phyloP scores from a whole-genome alignment of 2,888 invertebrate genomes.

The Hydrotaea diabolus region DNA sequence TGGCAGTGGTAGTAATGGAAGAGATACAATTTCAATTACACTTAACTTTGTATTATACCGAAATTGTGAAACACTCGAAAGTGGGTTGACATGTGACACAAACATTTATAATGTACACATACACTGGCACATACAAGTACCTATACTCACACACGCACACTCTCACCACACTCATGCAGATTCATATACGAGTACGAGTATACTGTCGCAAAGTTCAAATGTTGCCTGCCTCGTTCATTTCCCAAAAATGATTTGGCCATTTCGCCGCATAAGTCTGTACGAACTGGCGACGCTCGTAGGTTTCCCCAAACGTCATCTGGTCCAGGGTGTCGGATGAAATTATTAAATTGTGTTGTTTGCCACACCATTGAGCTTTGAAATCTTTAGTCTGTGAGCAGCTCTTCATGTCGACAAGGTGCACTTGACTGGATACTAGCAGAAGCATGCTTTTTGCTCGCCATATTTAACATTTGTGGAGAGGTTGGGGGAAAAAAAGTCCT shows the following conservation, averaged over 20 bases:
- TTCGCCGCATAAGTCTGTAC: neutral
- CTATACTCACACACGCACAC: neutral
- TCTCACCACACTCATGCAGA: neutral
- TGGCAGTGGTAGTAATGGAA: conserved; percentile 39
- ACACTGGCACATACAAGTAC: neutral
- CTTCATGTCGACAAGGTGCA: conserved; percentile 9
- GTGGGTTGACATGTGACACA: conserved; percentile 64
- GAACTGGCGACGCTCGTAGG: neutral
- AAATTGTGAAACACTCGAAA: conserved; percentile 59
- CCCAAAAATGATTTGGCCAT: neutral
- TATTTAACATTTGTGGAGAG: neutral
- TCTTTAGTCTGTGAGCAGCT: neutral
- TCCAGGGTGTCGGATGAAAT: neutral
- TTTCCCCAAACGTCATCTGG: neutral
- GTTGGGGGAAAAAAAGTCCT: no score
- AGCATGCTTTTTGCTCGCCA: neutral
- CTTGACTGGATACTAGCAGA: neutral
- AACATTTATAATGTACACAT: conserved; percentile 42
- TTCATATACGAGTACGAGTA: neutral
- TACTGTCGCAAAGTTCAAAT: neutral
- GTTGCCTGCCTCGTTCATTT: neutral
- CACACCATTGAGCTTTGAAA: neutral
- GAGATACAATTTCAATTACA: conserved; percentile 64
- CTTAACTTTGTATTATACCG: conserved; percentile 55
- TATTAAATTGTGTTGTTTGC: conserved; percentile 13